Base-by-base conservation (phyloP, 53 echinoderm and acorn worm genomes). In the Henricia sp. region DNA sequence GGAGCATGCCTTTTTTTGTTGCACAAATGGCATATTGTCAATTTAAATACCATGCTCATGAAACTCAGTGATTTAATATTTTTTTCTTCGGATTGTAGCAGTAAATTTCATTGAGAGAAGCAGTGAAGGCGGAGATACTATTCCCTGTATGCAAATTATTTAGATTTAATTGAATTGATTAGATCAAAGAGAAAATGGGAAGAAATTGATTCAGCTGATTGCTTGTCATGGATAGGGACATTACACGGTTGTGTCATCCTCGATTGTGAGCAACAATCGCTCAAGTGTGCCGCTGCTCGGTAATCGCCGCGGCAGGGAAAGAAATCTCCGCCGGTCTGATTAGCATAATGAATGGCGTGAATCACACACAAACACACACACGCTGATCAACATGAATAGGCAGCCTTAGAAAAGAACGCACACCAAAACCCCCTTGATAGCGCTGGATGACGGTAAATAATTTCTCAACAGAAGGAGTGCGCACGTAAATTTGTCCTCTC, bases 261-360 rank as follows among this genome's bases (percentile, higher is more conserved):
- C 46, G 46, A 80, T 64, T 20, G 34, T 0, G 36, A 34, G 80
- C 62, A 46, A 63, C 34, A 62, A 80, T 80, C 65, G 80, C 46
- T 80, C 80, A 80, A 26, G 57, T 27, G 54, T 53, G 52, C 27
- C 2, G 35, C 52, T 21, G 73, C 34, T n/a, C 13, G 36, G 52
- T 76, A 40, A 76, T 76, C 59, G 59, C 26, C 10, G 34, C 54
- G 12, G 74, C 36, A 3, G 54, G 20, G 38, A 21, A 37, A 16
- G 21, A 19, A 67, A 67, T 24, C 67, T n/a, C 70, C 2, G 43
- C 38, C 37, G 14, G 9, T 36, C 24, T 40, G 21, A 80, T 80
- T 80, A 80, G 80, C 80, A 80, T 80, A 80, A 80, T 80, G 80
- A 80, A 80, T 23, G 41, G 70, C 48, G 80, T 80, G 63, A 80